Conservation (phyloP, 2,888 invertebrate species). For the Hyles lineata region DNA sequence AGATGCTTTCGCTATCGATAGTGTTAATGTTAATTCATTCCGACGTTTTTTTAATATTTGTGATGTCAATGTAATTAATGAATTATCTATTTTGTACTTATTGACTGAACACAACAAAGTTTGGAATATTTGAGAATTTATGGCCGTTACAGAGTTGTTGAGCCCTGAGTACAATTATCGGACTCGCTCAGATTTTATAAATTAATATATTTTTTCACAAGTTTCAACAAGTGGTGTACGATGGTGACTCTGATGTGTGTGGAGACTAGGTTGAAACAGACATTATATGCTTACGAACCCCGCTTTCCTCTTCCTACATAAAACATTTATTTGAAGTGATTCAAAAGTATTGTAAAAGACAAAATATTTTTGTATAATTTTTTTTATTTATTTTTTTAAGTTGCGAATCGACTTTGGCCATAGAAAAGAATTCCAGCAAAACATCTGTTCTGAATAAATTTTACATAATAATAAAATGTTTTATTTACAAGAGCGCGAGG, state of each 20-base stretch:
- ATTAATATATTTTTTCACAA: slow-evolving; percentile 18
- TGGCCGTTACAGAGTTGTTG: slow-evolving; percentile 36
- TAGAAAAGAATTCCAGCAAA: slow-evolving; percentile 53
- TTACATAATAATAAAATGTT: slow-evolving; percentile 59
- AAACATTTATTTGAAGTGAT: slow-evolving; percentile 39
- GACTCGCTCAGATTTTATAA: not conserved
- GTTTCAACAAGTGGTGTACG: not conserved
- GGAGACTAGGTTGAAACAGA: not conserved
- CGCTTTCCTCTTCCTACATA: not conserved
- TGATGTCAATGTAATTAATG: slow-evolving; percentile 72
- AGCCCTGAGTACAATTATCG: not conserved
- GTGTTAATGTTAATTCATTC: slow-evolving; percentile 64
- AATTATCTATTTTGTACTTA: slow-evolving; percentile 73
- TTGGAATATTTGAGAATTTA: slow-evolving; percentile 31
- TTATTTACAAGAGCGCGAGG: slow-evolving; percentile 45
- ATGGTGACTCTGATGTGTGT: not conserved
- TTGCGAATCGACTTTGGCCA: slow-evolving; percentile 60
- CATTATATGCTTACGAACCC: slow-evolving; percentile 11
- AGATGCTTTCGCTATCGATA: slow-evolving; percentile 42
- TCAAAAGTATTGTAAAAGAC: slow-evolving; percentile 63
- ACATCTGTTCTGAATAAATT: slow-evolving; percentile 74
- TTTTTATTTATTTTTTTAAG: slow-evolving; percentile 64
- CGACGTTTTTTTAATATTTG: slow-evolving; percentile 59
- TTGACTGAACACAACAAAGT: slow-evolving; percentile 50
- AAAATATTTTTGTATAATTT: slow-evolving; percentile 77